phyloP scores from a whole-genome alignment of 2,113 vertebrate genomes.

The Tauraco erythrolophus region DNA sequence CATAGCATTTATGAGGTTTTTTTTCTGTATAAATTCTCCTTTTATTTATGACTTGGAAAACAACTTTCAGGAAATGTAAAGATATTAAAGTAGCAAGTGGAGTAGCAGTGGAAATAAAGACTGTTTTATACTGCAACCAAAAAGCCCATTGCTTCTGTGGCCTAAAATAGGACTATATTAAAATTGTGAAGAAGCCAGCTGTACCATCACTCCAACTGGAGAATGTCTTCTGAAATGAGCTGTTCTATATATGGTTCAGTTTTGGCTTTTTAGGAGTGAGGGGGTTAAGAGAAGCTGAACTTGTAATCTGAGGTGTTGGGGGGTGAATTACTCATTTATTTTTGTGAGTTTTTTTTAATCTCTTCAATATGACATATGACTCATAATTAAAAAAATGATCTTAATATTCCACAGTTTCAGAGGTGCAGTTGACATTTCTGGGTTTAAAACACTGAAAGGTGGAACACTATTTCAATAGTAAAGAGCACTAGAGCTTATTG shows the following conservation, averaged over 20 bases:
- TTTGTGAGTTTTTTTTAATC: background rate
- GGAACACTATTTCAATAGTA: background rate
- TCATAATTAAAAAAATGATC: background rate
- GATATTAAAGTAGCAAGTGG: background rate
- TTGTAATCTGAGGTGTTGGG: background rate
- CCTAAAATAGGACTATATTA: background rate
- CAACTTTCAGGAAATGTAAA: background rate
- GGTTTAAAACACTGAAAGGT: background rate
- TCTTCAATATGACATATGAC: background rate
- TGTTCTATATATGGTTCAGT: background rate
- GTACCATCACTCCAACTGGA: background rate
- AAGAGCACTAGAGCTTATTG: background rate
- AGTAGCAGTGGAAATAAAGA: background rate
- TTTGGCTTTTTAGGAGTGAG: background rate
- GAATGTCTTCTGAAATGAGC: background rate
- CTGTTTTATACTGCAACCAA: background rate
- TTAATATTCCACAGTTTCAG: background rate
- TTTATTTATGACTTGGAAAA: constrained; percentile 15
- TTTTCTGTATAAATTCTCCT: background rate
- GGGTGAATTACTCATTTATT: background rate
- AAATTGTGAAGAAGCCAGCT: background rate
- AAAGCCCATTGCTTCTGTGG: background rate
- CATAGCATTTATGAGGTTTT: background rate
- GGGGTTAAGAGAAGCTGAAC: background rate
- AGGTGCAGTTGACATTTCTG: background rate